Evolutionary conservation across 2,113 vertebrate genomes (phyloP).

Genomic region (Melozone crissalis): DNA sequence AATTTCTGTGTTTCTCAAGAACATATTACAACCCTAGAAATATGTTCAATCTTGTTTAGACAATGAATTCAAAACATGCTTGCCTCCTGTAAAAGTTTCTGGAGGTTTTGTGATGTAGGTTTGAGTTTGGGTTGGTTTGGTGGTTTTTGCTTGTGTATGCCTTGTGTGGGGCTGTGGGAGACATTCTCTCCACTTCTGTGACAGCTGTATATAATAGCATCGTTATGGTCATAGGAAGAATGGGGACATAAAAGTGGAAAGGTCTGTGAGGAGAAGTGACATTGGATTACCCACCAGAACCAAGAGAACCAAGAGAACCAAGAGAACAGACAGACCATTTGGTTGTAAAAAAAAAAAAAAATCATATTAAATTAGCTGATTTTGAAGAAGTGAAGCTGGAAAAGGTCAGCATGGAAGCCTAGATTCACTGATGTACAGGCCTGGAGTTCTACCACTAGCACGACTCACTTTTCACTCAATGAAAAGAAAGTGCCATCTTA

Average conservation of each 20-base stretch:
- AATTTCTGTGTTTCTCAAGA: neutral
- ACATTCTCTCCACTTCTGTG: neutral
- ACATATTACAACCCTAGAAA: neutral
- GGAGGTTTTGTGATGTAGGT: neutral
- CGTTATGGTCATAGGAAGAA: neutral
- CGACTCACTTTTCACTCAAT: rapidly evolving
- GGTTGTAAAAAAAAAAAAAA: neutral
- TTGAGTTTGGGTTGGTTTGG: neutral
- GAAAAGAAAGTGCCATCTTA: neutral
- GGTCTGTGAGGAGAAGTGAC: neutral
- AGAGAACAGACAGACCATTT: neutral
- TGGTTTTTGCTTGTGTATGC: neutral
- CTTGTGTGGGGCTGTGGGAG: neutral
- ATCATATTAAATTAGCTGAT: neutral
- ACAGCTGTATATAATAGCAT: neutral
- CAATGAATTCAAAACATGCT: neutral
- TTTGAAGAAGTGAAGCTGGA: neutral
- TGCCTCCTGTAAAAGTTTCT: neutral
- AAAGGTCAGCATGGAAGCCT: neutral
- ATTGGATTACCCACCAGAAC: neutral
- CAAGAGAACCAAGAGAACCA: neutral
- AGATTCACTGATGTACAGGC: too few species aligned
- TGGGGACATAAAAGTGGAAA: neutral
- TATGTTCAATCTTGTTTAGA: neutral
- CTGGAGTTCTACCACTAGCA: neutral